Conservation (phyloP, 2,113 vertebrate species). For the Rhea pennata region DNA sequence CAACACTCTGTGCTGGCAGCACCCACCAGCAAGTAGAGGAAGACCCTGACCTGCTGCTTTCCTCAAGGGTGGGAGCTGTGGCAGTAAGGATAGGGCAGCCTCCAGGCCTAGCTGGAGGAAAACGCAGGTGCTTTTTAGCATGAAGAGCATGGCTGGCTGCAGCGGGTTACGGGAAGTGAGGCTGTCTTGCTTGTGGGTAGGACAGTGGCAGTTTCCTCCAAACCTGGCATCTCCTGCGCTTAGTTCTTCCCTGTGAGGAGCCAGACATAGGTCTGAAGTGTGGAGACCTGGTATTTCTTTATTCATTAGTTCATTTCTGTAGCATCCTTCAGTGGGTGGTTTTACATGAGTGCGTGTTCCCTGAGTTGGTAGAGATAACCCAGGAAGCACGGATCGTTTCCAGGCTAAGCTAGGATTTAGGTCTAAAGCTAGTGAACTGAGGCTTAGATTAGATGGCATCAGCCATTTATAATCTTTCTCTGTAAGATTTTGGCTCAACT, state of each 20-base stretch:
- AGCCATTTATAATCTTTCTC: slow-evolving; percentile 28
- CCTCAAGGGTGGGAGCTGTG: too few species aligned
- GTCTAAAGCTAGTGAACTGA: slow-evolving; percentile 49
- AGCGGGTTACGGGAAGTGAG: rapidly evolving
- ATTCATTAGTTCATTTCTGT: slow-evolving; percentile 39
- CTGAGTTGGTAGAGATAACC: slow-evolving; percentile 42
- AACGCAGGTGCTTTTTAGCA: neutral
- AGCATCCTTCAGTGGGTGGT: neutral
- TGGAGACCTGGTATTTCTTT: neutral
- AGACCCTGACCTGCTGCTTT: neutral
- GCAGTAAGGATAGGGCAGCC: neutral
- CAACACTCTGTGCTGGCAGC: neutral
- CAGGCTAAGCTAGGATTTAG: slow-evolving; percentile 53
- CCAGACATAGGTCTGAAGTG: neutral
- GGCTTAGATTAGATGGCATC: slow-evolving; percentile 63
- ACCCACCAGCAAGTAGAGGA: neutral
- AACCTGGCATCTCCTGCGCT: neutral
- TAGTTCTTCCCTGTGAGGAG: neutral
- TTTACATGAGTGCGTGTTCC: slow-evolving; percentile 31
- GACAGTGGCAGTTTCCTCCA: neutral
- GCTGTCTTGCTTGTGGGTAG: neutral
- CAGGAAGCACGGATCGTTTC: slow-evolving; percentile 31
- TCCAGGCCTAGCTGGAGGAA: neutral
- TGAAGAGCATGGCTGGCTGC: neutral
- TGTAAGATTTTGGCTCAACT: slow-evolving; percentile 46